Conservation (phyloP, 1,140 invertebrate genomes). For the Drosophila sproati region DNA sequence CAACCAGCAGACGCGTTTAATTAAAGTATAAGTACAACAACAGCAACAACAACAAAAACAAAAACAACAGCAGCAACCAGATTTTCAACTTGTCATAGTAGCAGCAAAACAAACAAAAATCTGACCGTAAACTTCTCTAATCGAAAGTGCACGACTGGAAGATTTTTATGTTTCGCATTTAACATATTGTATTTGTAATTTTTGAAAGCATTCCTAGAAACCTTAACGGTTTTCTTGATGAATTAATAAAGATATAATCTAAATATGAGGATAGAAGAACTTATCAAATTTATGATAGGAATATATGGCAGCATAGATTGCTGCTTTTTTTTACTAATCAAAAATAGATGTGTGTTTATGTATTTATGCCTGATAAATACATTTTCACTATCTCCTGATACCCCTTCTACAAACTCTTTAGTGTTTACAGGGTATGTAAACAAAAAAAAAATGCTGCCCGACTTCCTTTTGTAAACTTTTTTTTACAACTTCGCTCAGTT, state of each 20-base stretch:
- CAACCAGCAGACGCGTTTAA: conserved; percentile 46
- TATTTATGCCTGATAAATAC: background rate
- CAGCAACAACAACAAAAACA: conserved; percentile 10
- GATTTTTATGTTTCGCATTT: too few species aligned
- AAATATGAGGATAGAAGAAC: too few species aligned
- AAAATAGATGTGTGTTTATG: too few species aligned
- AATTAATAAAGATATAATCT: too few species aligned
- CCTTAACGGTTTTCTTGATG: too few species aligned
- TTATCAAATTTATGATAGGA: too few species aligned
- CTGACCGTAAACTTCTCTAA: background rate
- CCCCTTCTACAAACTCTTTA: background rate
- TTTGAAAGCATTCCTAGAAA: too few species aligned
- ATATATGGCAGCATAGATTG: too few species aligned
- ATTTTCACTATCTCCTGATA: background rate
- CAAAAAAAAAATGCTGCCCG: conserved; percentile 33
- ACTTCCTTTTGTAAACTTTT: conserved; percentile 48
- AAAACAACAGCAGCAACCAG: conserved; percentile 19
- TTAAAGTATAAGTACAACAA: conserved; percentile 54
- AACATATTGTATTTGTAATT: too few species aligned
- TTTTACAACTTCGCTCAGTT: conserved; percentile 12
- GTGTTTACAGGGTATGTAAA: conserved; percentile 21
- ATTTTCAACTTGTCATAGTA: conserved; percentile 32
- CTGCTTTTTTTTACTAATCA: too few species aligned
- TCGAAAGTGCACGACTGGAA: too few species aligned
- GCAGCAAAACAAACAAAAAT: conserved; percentile 8